Conservation (phyloP, 2,113 vertebrate genomes). For the Beaufortia kweichowensis region DNA sequence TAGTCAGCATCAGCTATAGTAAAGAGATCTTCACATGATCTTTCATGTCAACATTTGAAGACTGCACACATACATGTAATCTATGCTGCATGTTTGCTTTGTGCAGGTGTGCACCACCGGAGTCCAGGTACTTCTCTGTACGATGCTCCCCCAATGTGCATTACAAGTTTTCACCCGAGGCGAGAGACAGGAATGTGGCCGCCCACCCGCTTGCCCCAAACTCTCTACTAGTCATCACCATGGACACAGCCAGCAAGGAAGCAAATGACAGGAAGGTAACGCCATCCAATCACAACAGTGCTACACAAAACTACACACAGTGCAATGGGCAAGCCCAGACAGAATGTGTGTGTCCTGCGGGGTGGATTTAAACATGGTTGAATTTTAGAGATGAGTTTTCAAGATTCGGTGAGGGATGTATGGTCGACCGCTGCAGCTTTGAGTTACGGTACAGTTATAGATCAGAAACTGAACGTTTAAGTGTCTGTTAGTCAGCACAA, state of each 20-base stretch:
- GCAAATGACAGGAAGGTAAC: conserved; percentile 87
- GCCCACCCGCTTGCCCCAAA: conserved; percentile 70
- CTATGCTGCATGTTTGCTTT: not conserved
- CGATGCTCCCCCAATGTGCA: conserved; percentile 75
- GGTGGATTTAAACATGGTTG: not conserved
- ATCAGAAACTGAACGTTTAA: too few species aligned
- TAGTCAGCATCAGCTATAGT: not conserved
- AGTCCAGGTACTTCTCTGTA: conserved; percentile 77
- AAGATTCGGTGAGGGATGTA: not conserved
- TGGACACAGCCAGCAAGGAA: conserved; percentile 74
- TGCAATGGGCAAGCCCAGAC: not conserved
- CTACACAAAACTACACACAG: not conserved
- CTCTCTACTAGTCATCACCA: conserved; percentile 74
- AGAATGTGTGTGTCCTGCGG: not conserved
- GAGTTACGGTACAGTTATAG: too few species aligned
- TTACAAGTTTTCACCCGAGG: conserved; percentile 63
- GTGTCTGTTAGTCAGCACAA: too few species aligned
- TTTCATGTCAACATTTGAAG: not conserved
- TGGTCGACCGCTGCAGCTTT: too few species aligned
- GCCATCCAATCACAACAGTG: not conserved
- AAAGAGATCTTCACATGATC: not conserved
- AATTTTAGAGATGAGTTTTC: too few species aligned
- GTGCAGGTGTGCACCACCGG: conserved; percentile 79
- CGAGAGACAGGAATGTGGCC: conserved; percentile 31
- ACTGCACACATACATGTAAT: not conserved